Evolutionary conservation across 2,888 invertebrate genomes (phyloP), one percentile per base, ranked within the genome.

Genomic region (Thecocarcelia acutangulata): DNA sequence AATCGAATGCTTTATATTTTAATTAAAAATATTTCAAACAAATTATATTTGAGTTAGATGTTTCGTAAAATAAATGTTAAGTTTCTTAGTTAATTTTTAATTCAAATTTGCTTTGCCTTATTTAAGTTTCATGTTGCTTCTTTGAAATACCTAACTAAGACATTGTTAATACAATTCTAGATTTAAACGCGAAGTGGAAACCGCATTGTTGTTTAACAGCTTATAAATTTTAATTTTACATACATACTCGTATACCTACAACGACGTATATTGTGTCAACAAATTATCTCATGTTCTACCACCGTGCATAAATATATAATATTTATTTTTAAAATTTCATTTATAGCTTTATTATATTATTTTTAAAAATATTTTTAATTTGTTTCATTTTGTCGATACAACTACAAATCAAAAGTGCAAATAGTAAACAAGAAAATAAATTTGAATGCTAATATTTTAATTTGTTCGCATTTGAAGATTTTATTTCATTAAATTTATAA

Each of bases 271-370:
- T 44, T 70, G 9, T 63, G 54, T 42, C 33, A 46, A 56, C 19
- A 40, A 68, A 50, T 68, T 75, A 69, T 75, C 68, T 80, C 50
- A 63, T 63, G 61, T 61, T 61, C 54, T 24, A 73, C 75, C 75
- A 80, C 79, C 75, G 76, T 68, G 52, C 56, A 75, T 68, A 61
- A 61, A 44, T 68, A 68, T 46, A 52, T 66, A 58, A 40, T 33
- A 33, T 33, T 9, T 48, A 28, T 52, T 46, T 64, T 37, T 56
- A 64, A 50, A 33, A 17, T 37, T 46, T 61, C 42, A 42, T 74
- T 79, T 61, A 73, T 46, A 79, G 74, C 66, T 79, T 79, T 79
- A 74, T 74, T 74, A 44, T 66, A 79, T 79, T 69, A 61, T 54
- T 56, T 63, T 48, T 21, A 42, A 21, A 21, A 74, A 54, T 40